phyloP scores from a whole-genome alignment of 2,888 invertebrate genomes.

The Belgica antarctica region DNA sequence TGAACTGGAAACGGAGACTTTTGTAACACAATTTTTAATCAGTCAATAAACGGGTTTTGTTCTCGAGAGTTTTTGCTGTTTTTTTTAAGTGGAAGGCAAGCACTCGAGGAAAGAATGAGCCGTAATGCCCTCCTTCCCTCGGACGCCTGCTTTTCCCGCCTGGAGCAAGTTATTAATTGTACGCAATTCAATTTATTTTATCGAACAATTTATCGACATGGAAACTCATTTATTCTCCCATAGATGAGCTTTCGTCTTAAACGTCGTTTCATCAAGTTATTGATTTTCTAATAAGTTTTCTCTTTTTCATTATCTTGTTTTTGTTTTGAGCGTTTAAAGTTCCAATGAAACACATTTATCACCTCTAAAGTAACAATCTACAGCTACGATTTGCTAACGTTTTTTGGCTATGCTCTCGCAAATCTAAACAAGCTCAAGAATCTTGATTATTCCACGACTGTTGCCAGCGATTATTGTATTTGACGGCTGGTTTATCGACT shows the following conservation, averaged over 20 bases:
- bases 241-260: not conserved
- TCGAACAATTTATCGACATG: no score
- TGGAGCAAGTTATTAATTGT: not conserved
- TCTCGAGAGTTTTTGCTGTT: not conserved
- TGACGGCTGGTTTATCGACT: constrained; percentile 58
- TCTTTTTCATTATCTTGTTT: not conserved
- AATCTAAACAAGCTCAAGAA: constrained; percentile 72
- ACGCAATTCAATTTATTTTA: not conserved
- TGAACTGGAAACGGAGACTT: not conserved
- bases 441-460: constrained; percentile 90
- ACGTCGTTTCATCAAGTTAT: not conserved
- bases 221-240: not conserved
- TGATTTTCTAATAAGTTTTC: not conserved
- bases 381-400: not conserved
- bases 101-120: not conserved
- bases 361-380: not conserved
- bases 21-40: constrained; percentile 23
- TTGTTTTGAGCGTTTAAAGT: not conserved
- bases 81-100: not conserved
- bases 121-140: not conserved
- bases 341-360: not conserved
- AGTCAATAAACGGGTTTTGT: not conserved
- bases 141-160: no score
- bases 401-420: no score
- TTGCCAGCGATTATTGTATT: constrained; percentile 89